Percentiles rank a stretch among this genome's conserved stretches.
Evolutionary conservation across 2,888 invertebrate species (phyloP).

Genomic region (Parochlus steinenii): DNA sequence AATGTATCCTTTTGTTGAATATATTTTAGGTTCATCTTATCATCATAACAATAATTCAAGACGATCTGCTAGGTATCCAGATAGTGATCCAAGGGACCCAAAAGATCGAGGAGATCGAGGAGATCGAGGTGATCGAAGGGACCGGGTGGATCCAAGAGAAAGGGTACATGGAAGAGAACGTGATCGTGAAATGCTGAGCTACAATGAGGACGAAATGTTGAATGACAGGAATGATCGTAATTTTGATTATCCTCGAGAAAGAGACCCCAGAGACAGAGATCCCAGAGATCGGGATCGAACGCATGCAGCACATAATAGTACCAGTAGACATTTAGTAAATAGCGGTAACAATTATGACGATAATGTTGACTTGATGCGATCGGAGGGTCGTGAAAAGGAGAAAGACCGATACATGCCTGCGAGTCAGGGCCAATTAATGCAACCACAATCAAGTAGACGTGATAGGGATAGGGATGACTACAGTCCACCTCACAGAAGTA

Average conservation of each 20-base stretch:
- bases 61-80: conserved; percentile 23
- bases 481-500: conserved; percentile 32
- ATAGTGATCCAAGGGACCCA: too few relatives aligned
- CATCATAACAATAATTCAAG: conserved; percentile 23
- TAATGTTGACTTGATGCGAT: conserved; percentile 24
- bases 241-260: conserved; percentile 15
- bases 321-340: conserved; percentile 10
- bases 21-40: conserved; percentile 26
- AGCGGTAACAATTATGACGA: conserved; percentile 21
- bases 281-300: conserved; percentile 6
- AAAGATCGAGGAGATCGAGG: conserved; percentile 18
- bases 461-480: conserved; percentile 28
- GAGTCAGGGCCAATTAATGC: conserved; percentile 14
- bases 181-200: conserved; percentile 26
- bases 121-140: conserved; percentile 18
- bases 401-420: conserved; percentile 22
- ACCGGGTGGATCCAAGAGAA: conserved; percentile 18
- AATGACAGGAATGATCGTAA: conserved; percentile 26
- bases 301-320: conserved; percentile 5
- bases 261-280: conserved; percentile 9
- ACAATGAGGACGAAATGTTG: conserved; percentile 28
- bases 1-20: background rate
- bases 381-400: too few relatives aligned
- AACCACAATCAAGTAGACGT: conserved; percentile 22
- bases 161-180: conserved; percentile 28